Base-by-base conservation (phyloP, 1,140 invertebrate genomes). In the Drosophila navojoa region DNA sequence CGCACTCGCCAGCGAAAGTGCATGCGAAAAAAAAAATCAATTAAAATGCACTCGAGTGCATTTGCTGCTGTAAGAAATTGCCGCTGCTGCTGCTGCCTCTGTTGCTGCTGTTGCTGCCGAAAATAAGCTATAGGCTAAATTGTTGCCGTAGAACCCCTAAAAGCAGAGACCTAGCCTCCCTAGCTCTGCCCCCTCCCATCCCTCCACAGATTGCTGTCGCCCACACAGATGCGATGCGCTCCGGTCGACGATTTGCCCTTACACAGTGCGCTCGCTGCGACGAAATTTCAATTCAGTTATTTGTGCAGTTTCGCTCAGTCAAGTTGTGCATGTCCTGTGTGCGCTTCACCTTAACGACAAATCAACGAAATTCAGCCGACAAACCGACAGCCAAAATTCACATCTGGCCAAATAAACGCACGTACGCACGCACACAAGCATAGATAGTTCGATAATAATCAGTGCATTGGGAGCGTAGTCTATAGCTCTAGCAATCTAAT, bases 21-120 rank as follows among this genome's bases (percentile, higher is more conserved):
- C 68, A 68, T 49, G 5, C n/a, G 13, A 32, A 60, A 74, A 77
- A 81, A 77, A 87, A 89, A 89, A 89, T 89, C 84, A 89, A 89
- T 89, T 89, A 89, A 89, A 89, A 89, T 89, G 84, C 84, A 89
- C 84, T 89, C 74, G 79, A 84, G 71, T 82, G 84, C 76, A 77
- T 59, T 77, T 16, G 53, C 25, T 60, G 52, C 61, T 38, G 58
- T 75, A 59, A 35, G 29, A 60, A 38, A 45, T 60, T 54, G 45
- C 47, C 44, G 45, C 29, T 71, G 64, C 66, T 53, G 54, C n/a
- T 16, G 38, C 53, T 67, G 80, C 78, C 72, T n/a, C n/a, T n/a
- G n/a, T n/a, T 52, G 45, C 29, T 71, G 64, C 66, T 53, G 54
- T 22, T 16, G 38, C 53, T 67, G 80, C 78, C 72, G 64, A 72